Evolutionary conservation across 2,888 invertebrate genomes (phyloP), one percentile per base, ranked within the genome.

Genomic region (Metellina segmentata): DNA sequence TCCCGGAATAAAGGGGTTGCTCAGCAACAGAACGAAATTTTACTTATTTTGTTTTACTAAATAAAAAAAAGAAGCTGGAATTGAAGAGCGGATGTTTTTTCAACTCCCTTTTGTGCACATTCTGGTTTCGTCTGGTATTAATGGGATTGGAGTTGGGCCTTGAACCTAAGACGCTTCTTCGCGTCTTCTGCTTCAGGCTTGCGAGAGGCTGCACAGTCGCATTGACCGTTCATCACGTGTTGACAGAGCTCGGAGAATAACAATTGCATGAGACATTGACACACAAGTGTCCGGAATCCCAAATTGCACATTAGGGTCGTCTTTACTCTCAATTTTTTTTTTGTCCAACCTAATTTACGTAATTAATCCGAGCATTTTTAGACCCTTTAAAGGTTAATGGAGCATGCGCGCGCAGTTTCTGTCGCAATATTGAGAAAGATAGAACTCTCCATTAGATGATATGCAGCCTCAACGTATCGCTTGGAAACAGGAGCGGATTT

Each of bases 61-160:
- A 61, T 16, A 61, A 16, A 61, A 61, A 61, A 9, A 8, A 61
- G 9, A 8, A 0, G 13, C 9, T 61, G 9, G 61, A 61, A 61
- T 7, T 61, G 8, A 77, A n/a, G n/a, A 77, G n/a, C 49, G 48
- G 49, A 77, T 61, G 61, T 61, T 61, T 61, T 13, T 61, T 77
- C 49, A 16, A 48, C 69, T 11, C 34, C 69, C 79, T 81, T 49
- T 81, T 81, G 53, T 52, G 53, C 51, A 34, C 75, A 51, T 49
- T 78, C 86, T 79, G 77, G 86, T 86, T 86, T 78, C 51, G 78
- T 79, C 79, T 71, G 70, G 20, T n/a, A 49, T 51, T 53, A 61
- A 34, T 53, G 51, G 48, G n/a, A 75, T 34, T 8, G 61, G 5
- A 53, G 74, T 13, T 11, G 71, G 77, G 61, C 85, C 87, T 88